phyloP scores from a whole-genome alignment of 1,140 invertebrate genomes.

The Bombus fervidus region DNA sequence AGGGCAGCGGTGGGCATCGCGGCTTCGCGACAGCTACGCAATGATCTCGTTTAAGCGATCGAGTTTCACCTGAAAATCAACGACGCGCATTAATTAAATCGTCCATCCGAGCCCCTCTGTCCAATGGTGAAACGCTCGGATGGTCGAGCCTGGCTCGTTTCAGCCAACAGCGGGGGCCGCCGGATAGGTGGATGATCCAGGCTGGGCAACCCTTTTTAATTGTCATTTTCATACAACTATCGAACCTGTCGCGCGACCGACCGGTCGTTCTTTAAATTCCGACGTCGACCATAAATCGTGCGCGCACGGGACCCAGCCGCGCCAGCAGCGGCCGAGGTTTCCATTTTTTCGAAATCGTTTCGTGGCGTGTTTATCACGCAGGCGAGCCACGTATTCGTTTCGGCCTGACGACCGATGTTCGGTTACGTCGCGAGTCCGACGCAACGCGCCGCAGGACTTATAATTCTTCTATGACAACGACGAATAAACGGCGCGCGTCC shows the following conservation, averaged over 20 bases:
- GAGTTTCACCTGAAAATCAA: constrained; percentile 41
- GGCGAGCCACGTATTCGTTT: constrained; percentile 36
- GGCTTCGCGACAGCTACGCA: constrained; percentile 16
- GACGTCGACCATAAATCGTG: constrained; percentile 41
- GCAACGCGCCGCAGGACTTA: constrained; percentile 63
- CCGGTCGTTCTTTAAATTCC: constrained; percentile 56
- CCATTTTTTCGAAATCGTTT: constrained; percentile 56
- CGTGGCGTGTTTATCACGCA: constrained; percentile 49
- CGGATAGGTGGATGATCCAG: background rate
- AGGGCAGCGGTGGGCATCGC: background rate
- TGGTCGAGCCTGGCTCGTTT: background rate
- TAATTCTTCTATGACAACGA: constrained; percentile 75
- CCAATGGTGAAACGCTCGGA: background rate
- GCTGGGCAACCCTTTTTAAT: constrained; percentile 52
- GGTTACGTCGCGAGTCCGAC: constrained; percentile 8
- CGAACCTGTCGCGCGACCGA: background rate
- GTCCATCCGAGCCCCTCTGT: constrained; percentile 6
- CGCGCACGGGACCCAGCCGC: background rate
- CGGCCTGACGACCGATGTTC: background rate
- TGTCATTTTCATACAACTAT: constrained; percentile 49
- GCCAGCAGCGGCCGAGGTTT: background rate
- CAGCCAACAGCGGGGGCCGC: constrained; percentile 23
- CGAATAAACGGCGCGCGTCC: constrained; percentile 70
- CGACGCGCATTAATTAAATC: constrained; percentile 60
- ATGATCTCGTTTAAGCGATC: constrained; percentile 25